A percentile compares a stretch with the other conserved stretches of the same genome.
Evolutionary conservation across 2,888 invertebrate genomes (phyloP).

Genomic region (Hypena proboscidalis): DNA sequence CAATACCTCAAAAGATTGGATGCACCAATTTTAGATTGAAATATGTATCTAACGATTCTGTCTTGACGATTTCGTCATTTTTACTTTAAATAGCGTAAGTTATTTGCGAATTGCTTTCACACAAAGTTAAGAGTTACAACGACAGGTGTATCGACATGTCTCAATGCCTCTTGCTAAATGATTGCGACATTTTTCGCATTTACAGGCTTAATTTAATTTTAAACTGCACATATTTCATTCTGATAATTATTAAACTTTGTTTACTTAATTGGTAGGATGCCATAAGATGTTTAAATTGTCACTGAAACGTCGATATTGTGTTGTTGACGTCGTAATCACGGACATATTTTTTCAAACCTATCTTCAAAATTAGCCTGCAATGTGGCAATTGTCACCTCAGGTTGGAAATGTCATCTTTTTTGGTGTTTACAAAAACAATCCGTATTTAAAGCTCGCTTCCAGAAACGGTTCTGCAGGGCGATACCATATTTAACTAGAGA

Average conservation of each 20-base stretch:
- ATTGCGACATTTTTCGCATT: neutral
- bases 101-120: slow-evolving; percentile 5
- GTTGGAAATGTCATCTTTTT: slow-evolving; percentile 27
- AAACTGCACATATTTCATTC: neutral
- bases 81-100: slow-evolving; percentile 31
- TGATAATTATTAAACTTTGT: neutral
- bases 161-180: neutral
- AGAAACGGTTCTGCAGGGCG: slow-evolving; percentile 53
- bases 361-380: slow-evolving; percentile 4
- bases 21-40: slow-evolving; percentile 47
- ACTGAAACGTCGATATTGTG: neutral
- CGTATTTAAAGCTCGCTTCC: slow-evolving; percentile 67
- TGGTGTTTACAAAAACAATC: slow-evolving; percentile 60
- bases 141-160: slow-evolving; percentile 20
- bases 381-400: slow-evolving; percentile 20
- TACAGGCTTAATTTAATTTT: neutral
- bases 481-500: slow-evolving; percentile 73
- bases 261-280: neutral
- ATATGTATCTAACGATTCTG: slow-evolving; percentile 40
- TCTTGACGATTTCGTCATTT: slow-evolving; percentile 36
- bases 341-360: slow-evolving; percentile 1
- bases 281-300: slow-evolving; percentile 1
- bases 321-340: slow-evolving; percentile 6
- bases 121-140: neutral
- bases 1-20: slow-evolving; percentile 50